A percentile compares a stretch with the other conserved stretches of the same genome.
Conservation (phyloP, 2,888 invertebrate genomes). For the Cheilosia vulpina region DNA sequence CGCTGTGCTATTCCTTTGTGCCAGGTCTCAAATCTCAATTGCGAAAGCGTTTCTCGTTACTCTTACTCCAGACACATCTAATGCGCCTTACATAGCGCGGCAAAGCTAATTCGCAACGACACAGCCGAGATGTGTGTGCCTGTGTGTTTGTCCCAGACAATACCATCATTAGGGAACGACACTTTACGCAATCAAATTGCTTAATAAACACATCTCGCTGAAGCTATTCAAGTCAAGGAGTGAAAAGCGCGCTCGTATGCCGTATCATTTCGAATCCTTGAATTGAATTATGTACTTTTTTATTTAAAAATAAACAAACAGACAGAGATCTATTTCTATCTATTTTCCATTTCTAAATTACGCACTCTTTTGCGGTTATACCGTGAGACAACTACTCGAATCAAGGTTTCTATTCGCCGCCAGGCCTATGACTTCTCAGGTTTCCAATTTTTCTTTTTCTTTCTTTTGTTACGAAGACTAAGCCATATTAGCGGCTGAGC, state of each 20-base stretch:
- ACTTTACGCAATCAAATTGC: slow-evolving; percentile 4
- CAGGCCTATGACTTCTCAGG: slow-evolving; percentile 26
- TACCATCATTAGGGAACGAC: slow-evolving; percentile 6
- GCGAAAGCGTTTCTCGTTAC: neutral
- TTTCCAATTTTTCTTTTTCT: slow-evolving; percentile 12
- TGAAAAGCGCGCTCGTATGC: neutral
- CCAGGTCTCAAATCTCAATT: neutral
- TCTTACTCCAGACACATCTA: no score
- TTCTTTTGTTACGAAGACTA: slow-evolving; percentile 5
- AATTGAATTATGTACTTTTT: neutral
- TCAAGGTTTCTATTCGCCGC: slow-evolving; percentile 41
- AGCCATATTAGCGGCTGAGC: slow-evolving; percentile 25
- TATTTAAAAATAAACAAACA: neutral
- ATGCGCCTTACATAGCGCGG: neutral
- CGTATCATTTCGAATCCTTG: slow-evolving; percentile 12
- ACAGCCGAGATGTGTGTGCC: neutral
- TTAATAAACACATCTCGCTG: neutral
- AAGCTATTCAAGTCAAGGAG: neutral
- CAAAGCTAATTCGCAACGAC: slow-evolving; percentile 8
- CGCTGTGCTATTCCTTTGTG: neutral
- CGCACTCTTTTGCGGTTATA: slow-evolving; percentile 34
- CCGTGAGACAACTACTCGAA: slow-evolving; percentile 14
- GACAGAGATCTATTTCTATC: neutral
- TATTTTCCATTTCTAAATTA: slow-evolving; percentile 23
- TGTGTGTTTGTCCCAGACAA: slow-evolving; percentile 3